Percentiles rank a stretch among this genome's conserved stretches.
These are phyloP conservation scores for Hemiprocne comata DNA, from an alignment of 2,113 vertebrate genomes.

Conservation along the genomic window DNA sequence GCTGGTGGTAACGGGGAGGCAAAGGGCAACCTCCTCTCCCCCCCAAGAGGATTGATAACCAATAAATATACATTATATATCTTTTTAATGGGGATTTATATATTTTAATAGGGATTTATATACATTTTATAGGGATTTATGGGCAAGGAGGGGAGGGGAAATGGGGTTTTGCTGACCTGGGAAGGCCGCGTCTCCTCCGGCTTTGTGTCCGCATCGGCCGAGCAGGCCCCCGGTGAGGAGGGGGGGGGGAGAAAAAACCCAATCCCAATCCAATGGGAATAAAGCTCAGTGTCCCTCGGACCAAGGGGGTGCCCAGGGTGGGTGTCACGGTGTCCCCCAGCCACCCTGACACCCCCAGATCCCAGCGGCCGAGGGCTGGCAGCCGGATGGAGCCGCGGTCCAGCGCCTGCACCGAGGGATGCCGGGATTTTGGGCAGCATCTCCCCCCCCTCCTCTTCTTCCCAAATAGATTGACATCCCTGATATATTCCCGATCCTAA, in stretches of 20 bases:
- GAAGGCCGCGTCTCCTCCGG: background rate
- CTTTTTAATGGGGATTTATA: background rate
- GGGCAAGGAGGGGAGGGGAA: background rate
- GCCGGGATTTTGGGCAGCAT: conserved; percentile 15
- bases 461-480: background rate
- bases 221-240: background rate
- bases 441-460: background rate
- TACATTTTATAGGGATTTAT: background rate
- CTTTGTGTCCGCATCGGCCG: conserved; percentile 16
- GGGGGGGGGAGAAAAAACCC: background rate
- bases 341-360: background rate
- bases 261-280: background rate
- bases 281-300: accelerated
- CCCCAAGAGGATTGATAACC: background rate
- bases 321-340: too few relatives aligned
- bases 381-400: background rate
- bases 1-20: background rate
- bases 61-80: background rate
- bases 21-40: background rate
- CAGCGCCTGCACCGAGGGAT: conserved; percentile 6
- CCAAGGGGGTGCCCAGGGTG: background rate
- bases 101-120: too few relatives aligned
- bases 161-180: background rate
- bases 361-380: background rate
- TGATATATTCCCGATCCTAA: background rate